Conservation (phyloP, 2,797 vertebrate genomes). For the Sciurus carolinensis region DNA sequence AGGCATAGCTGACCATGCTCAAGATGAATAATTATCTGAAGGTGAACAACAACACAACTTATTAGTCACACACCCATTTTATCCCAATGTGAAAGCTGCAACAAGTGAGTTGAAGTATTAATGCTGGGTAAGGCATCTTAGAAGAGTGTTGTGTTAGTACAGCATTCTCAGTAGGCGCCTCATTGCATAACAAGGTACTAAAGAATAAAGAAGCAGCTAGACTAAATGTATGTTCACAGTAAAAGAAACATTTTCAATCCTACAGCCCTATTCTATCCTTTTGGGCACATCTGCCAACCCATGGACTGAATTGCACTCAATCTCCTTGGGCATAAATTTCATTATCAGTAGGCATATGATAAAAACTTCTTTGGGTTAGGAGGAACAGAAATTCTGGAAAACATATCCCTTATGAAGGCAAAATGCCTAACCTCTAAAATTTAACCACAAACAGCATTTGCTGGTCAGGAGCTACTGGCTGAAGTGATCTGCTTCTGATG, state of each 20-base stretch:
- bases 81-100: constrained; percentile 19
- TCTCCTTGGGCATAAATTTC: not conserved
- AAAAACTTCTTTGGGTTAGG: constrained; percentile 9
- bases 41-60: not conserved
- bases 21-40: constrained; percentile 66
- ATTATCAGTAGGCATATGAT: not conserved
- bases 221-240: not conserved
- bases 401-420: not conserved
- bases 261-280: not conserved
- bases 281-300: constrained; percentile 52
- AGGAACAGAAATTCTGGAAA: constrained; percentile 1
- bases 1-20: not conserved
- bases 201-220: constrained; percentile 26
- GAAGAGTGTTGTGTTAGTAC: not conserved
- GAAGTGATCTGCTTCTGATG: not conserved
- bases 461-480: not conserved
- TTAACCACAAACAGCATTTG: not conserved
- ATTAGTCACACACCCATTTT: not conserved
- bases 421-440: not conserved
- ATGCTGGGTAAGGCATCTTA: not conserved
- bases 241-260: constrained; percentile 40
- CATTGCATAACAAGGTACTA: not conserved
- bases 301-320: constrained; percentile 15
- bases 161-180: not conserved
- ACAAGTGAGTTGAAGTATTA: constrained; percentile 58